phyloP scores from a whole-genome alignment of 1,140 invertebrate genomes.

The Colletes gigas region DNA sequence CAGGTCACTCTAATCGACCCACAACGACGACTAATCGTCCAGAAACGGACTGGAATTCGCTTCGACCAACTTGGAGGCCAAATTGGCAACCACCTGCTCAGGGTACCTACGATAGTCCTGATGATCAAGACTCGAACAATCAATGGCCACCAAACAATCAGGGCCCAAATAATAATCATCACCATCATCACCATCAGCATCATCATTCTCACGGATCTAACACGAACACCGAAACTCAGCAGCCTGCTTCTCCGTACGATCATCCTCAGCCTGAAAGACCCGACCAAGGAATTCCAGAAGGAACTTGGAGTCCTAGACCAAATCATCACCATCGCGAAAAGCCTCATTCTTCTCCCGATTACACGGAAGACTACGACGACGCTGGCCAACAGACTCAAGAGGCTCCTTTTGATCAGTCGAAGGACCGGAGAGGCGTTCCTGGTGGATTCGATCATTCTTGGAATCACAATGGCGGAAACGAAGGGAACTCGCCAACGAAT shows the following conservation, averaged over 20 bases:
- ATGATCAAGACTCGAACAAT: neutral
- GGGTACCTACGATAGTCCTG: neutral
- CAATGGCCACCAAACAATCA: neutral
- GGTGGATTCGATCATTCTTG: neutral
- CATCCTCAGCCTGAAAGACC: neutral
- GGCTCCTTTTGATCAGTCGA: neutral
- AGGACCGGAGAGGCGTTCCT: neutral
- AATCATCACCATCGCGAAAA: constrained; percentile 1
- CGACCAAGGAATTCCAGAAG: neutral
- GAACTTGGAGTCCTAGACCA: constrained; percentile 1
- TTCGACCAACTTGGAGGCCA: constrained; percentile 33
- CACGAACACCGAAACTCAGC: neutral
- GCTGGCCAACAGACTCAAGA: constrained; percentile 13
- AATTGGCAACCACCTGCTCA: constrained; percentile 1
- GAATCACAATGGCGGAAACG: neutral
- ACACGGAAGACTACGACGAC: neutral
- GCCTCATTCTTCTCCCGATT: neutral
- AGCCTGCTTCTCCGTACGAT: neutral
- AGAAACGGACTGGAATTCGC: neutral
- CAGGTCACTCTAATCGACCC: no score
- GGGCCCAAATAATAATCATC: neutral
- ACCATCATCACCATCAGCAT: constrained; percentile 24
- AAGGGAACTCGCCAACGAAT: neutral
- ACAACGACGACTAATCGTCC: neutral
- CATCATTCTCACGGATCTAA: neutral